A percentile compares a stretch with the other conserved stretches of the same genome.
phyloP scores from a whole-genome alignment of 2,113 vertebrate genomes.

The Phalacrocorax pelagicus region DNA sequence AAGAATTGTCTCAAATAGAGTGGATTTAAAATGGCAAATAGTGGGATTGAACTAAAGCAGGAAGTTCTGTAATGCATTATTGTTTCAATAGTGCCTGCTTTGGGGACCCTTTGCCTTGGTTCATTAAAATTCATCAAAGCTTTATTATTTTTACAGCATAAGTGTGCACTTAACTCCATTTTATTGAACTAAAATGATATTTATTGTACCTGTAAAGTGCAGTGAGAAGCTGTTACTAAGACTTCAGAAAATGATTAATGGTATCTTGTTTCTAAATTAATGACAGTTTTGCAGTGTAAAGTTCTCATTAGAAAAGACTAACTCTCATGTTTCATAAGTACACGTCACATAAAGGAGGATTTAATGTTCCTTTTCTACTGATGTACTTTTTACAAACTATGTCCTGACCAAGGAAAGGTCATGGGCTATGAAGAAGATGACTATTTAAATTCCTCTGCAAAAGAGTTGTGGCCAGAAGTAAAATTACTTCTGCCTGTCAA shows the following conservation, averaged over 20 bases:
- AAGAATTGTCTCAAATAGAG: neutral
- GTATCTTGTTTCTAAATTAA: neutral
- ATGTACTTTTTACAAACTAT: neutral
- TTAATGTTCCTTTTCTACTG: neutral
- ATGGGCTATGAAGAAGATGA: neutral
- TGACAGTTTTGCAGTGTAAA: neutral
- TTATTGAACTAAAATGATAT: neutral
- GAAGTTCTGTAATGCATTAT: neutral
- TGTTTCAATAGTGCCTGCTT: neutral
- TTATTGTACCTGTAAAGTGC: neutral
- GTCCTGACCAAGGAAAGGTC: neutral
- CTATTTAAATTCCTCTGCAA: neutral
- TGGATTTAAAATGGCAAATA: neutral
- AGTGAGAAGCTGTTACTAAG: neutral
- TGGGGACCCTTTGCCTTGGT: neutral
- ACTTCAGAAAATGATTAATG: neutral
- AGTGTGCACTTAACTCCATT: neutral
- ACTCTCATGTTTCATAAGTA: neutral
- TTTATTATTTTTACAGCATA: slow-evolving; percentile 1
- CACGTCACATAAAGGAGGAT: neutral
- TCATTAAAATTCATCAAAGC: slow-evolving; percentile 18
- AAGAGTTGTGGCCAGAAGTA: neutral
- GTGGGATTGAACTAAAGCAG: neutral
- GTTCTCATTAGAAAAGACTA: neutral
- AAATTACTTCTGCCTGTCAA: neutral